Evolutionary conservation across 2,888 invertebrate genomes (phyloP), one percentile per base, ranked within the genome.

Genomic region (Caenorhabditis imperialis): DNA sequence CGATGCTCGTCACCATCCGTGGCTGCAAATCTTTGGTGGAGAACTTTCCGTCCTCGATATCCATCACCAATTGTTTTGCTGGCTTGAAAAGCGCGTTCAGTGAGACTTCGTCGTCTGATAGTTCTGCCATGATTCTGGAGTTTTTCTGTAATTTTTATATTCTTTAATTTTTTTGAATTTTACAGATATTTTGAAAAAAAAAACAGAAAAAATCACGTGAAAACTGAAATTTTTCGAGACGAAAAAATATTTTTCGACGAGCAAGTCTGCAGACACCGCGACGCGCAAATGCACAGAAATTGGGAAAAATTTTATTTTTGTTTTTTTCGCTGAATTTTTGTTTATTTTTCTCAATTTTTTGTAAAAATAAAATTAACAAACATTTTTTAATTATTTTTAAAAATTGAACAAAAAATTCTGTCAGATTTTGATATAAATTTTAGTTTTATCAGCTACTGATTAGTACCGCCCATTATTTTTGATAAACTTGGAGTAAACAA

Each of bases 1-100:
- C 54, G 5, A 73, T 62, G 4, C 54, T 55, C 1, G 50, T 47
- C 44, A 73, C 67, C 5, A 78, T 37, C 1, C 58, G 63, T 23
- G 48, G 44, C 45, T 79, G 75, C 0, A 76, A 8, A 3, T 74
- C 54, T n/a, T 53, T 37, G 2, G 51, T 63, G 6, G 62, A 33
- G 20, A 67, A 55, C 23, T n/a, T n/a, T 3, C 76, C 76, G 2
- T 53, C 54, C 37, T 79, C 79, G 22, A 79, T 72, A 48, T 74
- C 71, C n/a, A 14, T 37, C 18, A 75, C 40, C 8, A 79, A 12
- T 25, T 38, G 38, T 50, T 74, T 61, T 5, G 55, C 44, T 2
- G 55, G 50, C 10, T 60, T 61, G 25, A 77, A 72, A 10, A 74
- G 50, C 3, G 61, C 8, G 4, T 40, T 44, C 1, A 74, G 40